Base-by-base conservation (phyloP, 2,113 vertebrate genomes). In the Oxyura jamaicensis region DNA sequence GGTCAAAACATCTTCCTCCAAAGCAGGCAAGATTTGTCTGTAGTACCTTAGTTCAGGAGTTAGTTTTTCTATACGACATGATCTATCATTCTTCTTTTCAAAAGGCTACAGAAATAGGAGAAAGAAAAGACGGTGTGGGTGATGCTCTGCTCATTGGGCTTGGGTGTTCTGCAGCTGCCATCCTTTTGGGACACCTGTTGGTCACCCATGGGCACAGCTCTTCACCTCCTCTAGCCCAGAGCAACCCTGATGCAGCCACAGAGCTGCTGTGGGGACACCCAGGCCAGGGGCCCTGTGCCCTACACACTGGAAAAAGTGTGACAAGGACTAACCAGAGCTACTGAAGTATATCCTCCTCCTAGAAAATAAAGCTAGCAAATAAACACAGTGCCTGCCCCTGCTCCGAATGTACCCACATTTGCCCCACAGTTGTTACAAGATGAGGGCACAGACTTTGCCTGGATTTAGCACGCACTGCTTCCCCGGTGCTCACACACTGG, bases 401-500 rank as follows among this genome's bases (percentile, higher is more conserved):
- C 35, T 77, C 50, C 60, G 48, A 33, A 44, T 2, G 10, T 17
- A 31, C 3, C 28, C 13, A 3, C 5, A 8, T 39, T 44, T 75
- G 10, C 4, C 59, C 56, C 60, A 67, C 2, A 5, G 35, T 5
- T 67, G 36, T 68, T 59, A 28, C 53, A 75, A 46, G 18, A 10
- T 8, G 7, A 42, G 28, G 29, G 1, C 50, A 83, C 50, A 48
- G 41, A 33, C 15, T 20, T 59, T 26, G 20, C n/a, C 33, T 50
- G 55, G 36, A 6, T 39, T 90, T 69, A 26, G 72, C 26, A 59
- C 28, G 50, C 13, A 2, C n/a, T 29, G 18, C 2, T 36, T 78
- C 28, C n/a, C 55, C 6, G 0, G 2, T 20, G 44, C n/a, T 62
- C 62, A 52, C 20, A 10, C 4, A 31, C 0, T 52, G 28, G 15